A percentile compares a stretch with the other conserved stretches of the same genome.
Evolutionary conservation across 2,888 invertebrate genomes (phyloP).

Genomic region (Sphecodes monilicornis): DNA sequence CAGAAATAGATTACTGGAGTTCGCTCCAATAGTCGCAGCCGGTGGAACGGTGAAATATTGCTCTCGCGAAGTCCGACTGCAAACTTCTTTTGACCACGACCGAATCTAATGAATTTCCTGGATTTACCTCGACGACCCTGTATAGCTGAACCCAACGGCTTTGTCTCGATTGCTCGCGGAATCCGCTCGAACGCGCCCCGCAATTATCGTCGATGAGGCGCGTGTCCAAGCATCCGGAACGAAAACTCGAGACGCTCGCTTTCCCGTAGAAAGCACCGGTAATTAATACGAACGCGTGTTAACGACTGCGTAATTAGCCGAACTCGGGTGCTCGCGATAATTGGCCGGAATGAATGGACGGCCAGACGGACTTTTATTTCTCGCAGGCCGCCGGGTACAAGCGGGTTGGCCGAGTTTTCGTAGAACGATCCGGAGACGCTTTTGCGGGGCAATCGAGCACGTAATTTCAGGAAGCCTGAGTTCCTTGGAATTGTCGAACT

Average conservation of each 20-base stretch:
- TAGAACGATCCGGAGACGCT: neutral
- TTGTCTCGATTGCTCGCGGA: neutral
- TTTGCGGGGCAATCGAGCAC: conserved; percentile 11
- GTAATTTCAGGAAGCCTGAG: neutral
- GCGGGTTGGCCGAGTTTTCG: conserved; percentile 33
- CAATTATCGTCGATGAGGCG: conserved; percentile 5
- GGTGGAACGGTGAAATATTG: neutral
- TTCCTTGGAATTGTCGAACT: neutral
- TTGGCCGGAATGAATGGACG: conserved; percentile 27
- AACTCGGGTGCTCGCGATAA: conserved; percentile 40
- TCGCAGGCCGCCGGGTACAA: neutral
- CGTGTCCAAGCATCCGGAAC: neutral
- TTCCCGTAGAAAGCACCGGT: conserved; percentile 21
- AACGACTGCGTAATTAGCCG: conserved; percentile 49
- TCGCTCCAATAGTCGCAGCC: neutral
- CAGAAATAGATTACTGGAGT: neutral
- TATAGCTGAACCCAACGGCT: neutral
- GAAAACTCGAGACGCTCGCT: conserved; percentile 24
- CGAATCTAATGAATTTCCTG: too few species aligned
- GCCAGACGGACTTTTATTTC: conserved; percentile 27
- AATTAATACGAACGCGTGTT: conserved; percentile 32
- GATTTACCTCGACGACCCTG: neutral
- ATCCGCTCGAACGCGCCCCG: conserved; percentile 18
- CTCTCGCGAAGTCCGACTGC: neutral
- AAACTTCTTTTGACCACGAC: too few species aligned